Base-by-base conservation (phyloP, 2,113 vertebrate species). In the Mesembrinibis cayennensis region DNA sequence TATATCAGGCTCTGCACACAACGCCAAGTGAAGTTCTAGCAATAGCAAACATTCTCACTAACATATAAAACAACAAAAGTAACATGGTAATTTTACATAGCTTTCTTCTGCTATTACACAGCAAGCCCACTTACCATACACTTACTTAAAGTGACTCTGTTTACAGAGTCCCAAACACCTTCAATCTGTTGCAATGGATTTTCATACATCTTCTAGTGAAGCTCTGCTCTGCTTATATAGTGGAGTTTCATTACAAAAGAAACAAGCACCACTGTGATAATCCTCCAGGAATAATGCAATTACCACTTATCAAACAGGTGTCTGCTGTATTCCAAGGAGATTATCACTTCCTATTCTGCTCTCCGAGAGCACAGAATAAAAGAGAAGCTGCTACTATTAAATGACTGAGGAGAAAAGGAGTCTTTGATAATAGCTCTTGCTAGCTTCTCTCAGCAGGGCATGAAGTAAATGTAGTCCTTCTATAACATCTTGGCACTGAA, bases 241-340 rank as follows among this genome's bases (percentile, higher is more conserved):
- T 6, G 26, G 81, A 91, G 93, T 40, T 93, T 95, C 78, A 89
- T 96, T 87, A 92, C 89, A 95, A 87, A 55, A 96, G 89, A 91
- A 95, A 91, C 82, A 76, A 93, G 70, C 63, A 91, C 81, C 63
- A 87, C 84, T 76, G 95, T 90, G 95, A 95, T 94, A 95, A 95
- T 96, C 95, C 73, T 95, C 89, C 81, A 94, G 81, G 78, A 96
- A 95, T 90, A 95, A 87, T 94, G 96, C 93, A 96, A 95, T 96
- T 95, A 95, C 95, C 96, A 96, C 94, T 89, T 94, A 95, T 91
- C 94, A 96, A 96, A 95, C 97, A 97, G 95, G 95, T 97, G 89
- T 93, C 78, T 95, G 89, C 87, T 93, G 67, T 94, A 97, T 93
- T 96, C 94, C 84, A 86, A 86, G 93, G 84, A 96, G 94, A 96